These are phyloP conservation scores for Platycheirus albimanus DNA, from an alignment of 2,888 invertebrate species.

Conservation along the genomic window DNA sequence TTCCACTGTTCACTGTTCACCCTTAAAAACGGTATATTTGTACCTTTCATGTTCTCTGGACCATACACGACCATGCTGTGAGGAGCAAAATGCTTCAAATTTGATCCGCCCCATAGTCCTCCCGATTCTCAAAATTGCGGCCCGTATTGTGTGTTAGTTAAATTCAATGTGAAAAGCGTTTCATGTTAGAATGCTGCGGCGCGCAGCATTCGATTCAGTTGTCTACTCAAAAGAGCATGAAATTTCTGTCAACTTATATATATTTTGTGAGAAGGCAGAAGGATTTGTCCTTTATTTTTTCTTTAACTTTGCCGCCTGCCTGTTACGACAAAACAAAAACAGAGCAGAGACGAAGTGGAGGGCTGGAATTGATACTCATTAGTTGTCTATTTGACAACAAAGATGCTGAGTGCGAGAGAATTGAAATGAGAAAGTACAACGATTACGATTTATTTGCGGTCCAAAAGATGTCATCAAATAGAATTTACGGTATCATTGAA, in stretches of 20 bases:
- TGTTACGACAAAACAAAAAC: slow-evolving; percentile 4
- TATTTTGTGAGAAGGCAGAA: slow-evolving; percentile 40
- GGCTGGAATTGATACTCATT: slow-evolving; percentile 71
- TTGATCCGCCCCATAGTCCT: slow-evolving; percentile 3
- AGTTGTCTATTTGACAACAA: slow-evolving; percentile 70
- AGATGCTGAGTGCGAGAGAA: slow-evolving; percentile 46
- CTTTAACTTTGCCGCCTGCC: background rate
- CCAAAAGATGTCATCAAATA: slow-evolving; percentile 65
- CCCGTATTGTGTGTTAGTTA: slow-evolving; percentile 70
- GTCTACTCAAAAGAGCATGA: slow-evolving; percentile 72
- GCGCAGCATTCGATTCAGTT: slow-evolving; percentile 69
- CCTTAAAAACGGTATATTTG: slow-evolving; percentile 61
- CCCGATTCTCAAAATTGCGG: background rate
- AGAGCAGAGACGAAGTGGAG: slow-evolving; percentile 7
- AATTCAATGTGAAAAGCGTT: slow-evolving; percentile 70
- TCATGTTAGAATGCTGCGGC: slow-evolving; percentile 64
- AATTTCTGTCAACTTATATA: slow-evolving; percentile 71
- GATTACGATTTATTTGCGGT: slow-evolving; percentile 64
- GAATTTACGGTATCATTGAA: slow-evolving; percentile 47
- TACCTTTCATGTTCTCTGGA: slow-evolving; percentile 72
- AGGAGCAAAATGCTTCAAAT: slow-evolving; percentile 53
- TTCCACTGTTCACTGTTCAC: too few species aligned
- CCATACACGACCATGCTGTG: slow-evolving; percentile 49
- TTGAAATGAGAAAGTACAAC: slow-evolving; percentile 31
- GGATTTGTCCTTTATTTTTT: slow-evolving; percentile 5